Conservation (phyloP, 2,888 invertebrate species). For the Chaetogeoica ovagalla region DNA sequence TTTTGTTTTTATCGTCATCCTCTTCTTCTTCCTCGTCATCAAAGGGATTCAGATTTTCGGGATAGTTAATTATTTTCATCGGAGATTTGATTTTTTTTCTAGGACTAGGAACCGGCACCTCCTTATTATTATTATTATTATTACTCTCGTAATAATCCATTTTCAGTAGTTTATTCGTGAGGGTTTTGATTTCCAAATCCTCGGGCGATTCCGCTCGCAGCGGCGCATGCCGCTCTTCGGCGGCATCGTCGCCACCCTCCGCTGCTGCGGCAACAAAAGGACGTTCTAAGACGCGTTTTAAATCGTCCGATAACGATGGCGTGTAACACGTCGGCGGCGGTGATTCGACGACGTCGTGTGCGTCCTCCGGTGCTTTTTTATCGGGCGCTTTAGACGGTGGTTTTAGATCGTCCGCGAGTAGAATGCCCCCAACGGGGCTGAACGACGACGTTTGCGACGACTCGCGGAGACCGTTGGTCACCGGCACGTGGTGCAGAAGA, state of each 20-base stretch:
- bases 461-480: too few species aligned
- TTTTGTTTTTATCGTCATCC: constrained; percentile 57
- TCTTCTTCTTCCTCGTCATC: constrained; percentile 63
- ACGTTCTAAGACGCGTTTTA: constrained; percentile 36
- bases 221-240: neutral
- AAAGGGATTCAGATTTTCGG: constrained; percentile 82
- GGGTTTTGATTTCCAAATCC: constrained; percentile 43
- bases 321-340: neutral
- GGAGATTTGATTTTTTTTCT: constrained; percentile 46
- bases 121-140: constrained; percentile 2
- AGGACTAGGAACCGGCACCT: constrained; percentile 48
- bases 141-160: constrained; percentile 50
- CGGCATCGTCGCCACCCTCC: neutral
- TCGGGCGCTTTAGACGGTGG: neutral
- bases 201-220: constrained; percentile 21
- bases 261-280: neutral
- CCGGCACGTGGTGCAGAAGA: neutral
- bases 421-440: too few species aligned
- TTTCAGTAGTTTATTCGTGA: constrained; percentile 42
- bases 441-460: too few species aligned
- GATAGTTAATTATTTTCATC: constrained; percentile 64
- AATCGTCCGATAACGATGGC: constrained; percentile 15
- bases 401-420: neutral
- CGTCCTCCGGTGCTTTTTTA: neutral
- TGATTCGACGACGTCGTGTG: neutral